Evolutionary conservation across 2,888 invertebrate species (phyloP), one percentile per base, ranked within the genome.

Genomic region (Trichogramma dendrolimi): DNA sequence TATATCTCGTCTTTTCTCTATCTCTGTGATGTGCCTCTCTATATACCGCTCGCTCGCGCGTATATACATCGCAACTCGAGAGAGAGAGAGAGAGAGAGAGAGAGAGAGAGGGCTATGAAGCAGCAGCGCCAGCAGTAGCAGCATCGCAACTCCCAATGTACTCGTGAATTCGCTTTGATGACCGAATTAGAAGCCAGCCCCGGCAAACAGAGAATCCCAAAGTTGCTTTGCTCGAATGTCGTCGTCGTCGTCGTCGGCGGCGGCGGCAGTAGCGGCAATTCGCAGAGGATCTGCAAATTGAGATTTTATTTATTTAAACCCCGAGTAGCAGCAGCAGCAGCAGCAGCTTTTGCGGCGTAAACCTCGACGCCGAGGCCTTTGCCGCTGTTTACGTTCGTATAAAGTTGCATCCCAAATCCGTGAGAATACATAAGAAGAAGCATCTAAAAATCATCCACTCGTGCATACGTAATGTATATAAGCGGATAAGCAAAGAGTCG

Each of bases 61-160:
- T 27, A 27, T 27, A 27, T 2, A 27, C 27, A 27, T 27, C 27
- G 27, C 27, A 27, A 27, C 27, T 27, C 27, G 27, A 27, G 27
- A 27, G 27, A 27, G 14, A 58, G 61, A 76, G 71, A 76, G 69
- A 58, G 61, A 76, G 71, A 76, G 69, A n/a, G 27, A 27, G 27
- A 27, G 27, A 27, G 14, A 58, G 61, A 76, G 71, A 76, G 69
- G 53, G 66, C 51, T 50, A n/a, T 67, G 70, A 70, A 72, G 67
- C 68, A 67, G 71, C 70, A 67, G 67, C 70, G n/a, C n/a, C n/a
- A 72, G 67, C 68, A 67, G 71, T 70, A 67, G 71, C 70, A 67
- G 67, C 70, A 71, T 71, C 72, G 73, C 73, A 73, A 73, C 75
- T 71, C 73, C 71, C 75, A 77, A 77, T 75, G 74, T 71, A 71